phyloP scores from a whole-genome alignment of 2,888 invertebrate species.

The Hirtodrosophila confusa region DNA sequence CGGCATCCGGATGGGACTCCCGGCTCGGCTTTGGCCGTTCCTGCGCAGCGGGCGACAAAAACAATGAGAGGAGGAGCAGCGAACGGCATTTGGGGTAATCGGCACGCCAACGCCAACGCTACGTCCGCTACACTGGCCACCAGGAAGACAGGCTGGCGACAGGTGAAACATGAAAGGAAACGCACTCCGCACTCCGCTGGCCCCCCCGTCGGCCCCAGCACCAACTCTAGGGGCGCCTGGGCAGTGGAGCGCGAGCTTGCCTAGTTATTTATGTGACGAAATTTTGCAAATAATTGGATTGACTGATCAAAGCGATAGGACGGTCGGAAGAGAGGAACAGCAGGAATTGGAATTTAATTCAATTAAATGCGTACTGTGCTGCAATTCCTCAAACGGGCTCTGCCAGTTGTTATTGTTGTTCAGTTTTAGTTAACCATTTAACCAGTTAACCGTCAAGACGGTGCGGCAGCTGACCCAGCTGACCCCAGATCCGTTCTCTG shows the following conservation, averaged over 20 bases:
- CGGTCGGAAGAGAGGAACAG: constrained; percentile 36
- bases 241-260: constrained; percentile 38
- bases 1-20: constrained; percentile 10
- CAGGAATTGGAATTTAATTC: constrained; percentile 81
- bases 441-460: constrained; percentile 45
- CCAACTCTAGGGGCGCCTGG: constrained; percentile 48
- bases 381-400: constrained; percentile 77
- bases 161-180: constrained; percentile 80
- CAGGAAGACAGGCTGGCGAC: constrained; percentile 51
- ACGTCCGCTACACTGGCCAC: constrained; percentile 36
- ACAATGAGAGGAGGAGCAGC: constrained; percentile 4
- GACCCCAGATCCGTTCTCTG: constrained; percentile 55
- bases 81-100: constrained; percentile 52
- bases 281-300: constrained; percentile 84
- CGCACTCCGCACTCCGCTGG: constrained; percentile 19
- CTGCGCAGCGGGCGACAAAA: constrained; percentile 58
- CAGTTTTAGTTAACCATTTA: constrained; percentile 8
- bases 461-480: constrained; percentile 67
- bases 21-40: not conserved
- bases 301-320: constrained; percentile 83
- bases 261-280: constrained; percentile 84
- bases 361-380: constrained; percentile 82
- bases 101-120: constrained; percentile 64
- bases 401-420: constrained; percentile 57
- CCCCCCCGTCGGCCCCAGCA: not conserved